These are phyloP conservation scores for Enteromius thamalakanensis DNA, from an alignment of 2,797 vertebrate genomes.

Conservation along the genomic window DNA sequence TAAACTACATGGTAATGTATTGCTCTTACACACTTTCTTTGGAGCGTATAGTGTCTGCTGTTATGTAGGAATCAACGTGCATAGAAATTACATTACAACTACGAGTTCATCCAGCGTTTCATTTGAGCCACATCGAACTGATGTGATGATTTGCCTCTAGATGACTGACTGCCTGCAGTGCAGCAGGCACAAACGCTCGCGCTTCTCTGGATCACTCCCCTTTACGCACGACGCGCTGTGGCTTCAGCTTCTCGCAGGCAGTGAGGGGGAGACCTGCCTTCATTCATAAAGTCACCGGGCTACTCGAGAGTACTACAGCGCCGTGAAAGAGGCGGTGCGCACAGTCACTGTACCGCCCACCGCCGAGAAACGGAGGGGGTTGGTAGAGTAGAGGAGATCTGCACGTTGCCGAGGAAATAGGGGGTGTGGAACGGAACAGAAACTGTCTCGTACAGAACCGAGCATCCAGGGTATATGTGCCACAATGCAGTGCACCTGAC, in stretches of 20 bases:
- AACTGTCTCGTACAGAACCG: conserved; percentile 22
- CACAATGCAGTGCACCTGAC: conserved; percentile 23
- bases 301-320: conserved; percentile 72
- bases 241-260: conserved; percentile 42
- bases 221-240: conserved; percentile 37
- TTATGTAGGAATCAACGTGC: background rate
- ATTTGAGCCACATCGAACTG: background rate
- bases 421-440: conserved; percentile 38
- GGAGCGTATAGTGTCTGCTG: background rate
- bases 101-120: background rate
- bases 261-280: conserved; percentile 65
- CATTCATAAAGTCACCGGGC: conserved; percentile 78
- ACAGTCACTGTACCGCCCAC: conserved; percentile 59
- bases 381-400: conserved; percentile 35
- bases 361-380: conserved; percentile 26
- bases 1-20: background rate
- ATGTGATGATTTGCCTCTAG: background rate
- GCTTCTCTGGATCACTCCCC: conserved; percentile 15
- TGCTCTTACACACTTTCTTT: background rate
- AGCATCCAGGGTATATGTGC: conserved; percentile 31
- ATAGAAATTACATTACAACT: background rate
- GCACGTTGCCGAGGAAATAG: conserved; percentile 32
- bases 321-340: conserved; percentile 67
- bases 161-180: conserved; percentile 20
- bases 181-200: conserved; percentile 36